phyloP scores from a whole-genome alignment of 2,888 invertebrate genomes.

The Terebella lapidaria region DNA sequence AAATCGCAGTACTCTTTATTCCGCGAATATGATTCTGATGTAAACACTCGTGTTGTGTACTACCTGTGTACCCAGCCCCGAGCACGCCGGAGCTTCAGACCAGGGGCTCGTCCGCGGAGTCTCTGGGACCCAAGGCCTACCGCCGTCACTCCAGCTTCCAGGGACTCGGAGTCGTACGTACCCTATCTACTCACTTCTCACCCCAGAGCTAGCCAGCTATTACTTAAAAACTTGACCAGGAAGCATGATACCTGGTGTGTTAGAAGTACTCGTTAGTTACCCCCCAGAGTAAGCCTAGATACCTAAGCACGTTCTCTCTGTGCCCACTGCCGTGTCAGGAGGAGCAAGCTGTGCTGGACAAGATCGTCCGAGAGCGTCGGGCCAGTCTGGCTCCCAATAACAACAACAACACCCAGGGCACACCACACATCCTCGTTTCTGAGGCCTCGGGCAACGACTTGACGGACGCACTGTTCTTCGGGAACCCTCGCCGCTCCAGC shows the following conservation, averaged over 20 bases:
- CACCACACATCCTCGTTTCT: slow-evolving; percentile 25
- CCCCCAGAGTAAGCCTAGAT: too few species aligned
- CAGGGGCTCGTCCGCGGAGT: slow-evolving; percentile 24
- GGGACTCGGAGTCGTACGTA: slow-evolving; percentile 34
- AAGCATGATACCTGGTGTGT: background rate
- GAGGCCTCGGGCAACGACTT: slow-evolving; percentile 22
- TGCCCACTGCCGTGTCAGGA: too few species aligned
- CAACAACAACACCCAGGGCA: background rate
- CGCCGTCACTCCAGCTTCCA: slow-evolving; percentile 37
- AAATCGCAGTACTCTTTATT: too few species aligned
- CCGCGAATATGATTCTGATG: too few species aligned
- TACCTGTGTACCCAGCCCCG: too few species aligned
- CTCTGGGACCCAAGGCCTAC: slow-evolving; percentile 27
- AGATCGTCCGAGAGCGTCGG: slow-evolving; percentile 23
- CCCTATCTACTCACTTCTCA: too few species aligned
- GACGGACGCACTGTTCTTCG: slow-evolving; percentile 16
- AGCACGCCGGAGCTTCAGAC: slow-evolving; percentile 38
- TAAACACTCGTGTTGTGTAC: too few species aligned
- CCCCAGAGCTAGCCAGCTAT: too few species aligned
- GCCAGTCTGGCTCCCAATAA: slow-evolving; percentile 23
- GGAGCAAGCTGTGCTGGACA: slow-evolving; percentile 27
- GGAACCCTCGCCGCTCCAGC: slow-evolving; percentile 39
- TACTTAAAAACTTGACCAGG: background rate
- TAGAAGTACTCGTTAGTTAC: too few species aligned
- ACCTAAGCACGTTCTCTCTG: too few species aligned